These are phyloP conservation scores for Gymnosoma rotundatum DNA, from an alignment of 2,888 invertebrate species.

Conservation along the genomic window DNA sequence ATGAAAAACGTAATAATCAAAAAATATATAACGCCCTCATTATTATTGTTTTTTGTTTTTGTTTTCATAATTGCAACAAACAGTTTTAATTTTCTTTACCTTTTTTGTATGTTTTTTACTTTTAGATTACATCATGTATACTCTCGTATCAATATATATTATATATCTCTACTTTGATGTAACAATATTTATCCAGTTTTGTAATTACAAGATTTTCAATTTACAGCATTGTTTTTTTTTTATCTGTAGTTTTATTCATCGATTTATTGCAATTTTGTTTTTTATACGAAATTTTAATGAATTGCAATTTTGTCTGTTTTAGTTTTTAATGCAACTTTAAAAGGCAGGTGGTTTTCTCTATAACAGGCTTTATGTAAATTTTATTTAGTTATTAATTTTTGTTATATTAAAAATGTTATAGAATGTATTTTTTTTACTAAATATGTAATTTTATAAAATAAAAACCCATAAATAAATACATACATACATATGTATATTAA, in stretches of 20 bases:
- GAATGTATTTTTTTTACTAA: no score
- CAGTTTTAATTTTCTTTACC: neutral
- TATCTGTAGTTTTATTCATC: constrained; percentile 6
- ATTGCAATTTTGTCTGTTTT: constrained; percentile 33
- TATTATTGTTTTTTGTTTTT: neutral
- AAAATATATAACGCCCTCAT: constrained; percentile 28
- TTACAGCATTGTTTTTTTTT: constrained; percentile 4
- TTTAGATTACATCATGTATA: constrained; percentile 46
- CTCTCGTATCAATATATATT: neutral
- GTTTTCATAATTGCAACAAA: no score
- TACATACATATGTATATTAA: no score
- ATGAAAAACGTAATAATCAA: neutral
- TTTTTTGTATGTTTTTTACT: neutral
- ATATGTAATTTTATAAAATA: no score
- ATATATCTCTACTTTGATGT: neutral
- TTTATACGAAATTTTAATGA: constrained; percentile 32
- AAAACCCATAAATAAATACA: no score
- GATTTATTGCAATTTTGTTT: constrained; percentile 25
- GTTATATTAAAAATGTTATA: no score
- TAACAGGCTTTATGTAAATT: constrained; percentile 58
- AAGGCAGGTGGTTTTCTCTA: constrained; percentile 65
- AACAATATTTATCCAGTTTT: constrained; percentile 31
- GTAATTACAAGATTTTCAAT: constrained; percentile 34
- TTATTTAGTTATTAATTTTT: constrained; percentile 31
- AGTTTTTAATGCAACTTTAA: constrained; percentile 45